Base-by-base conservation (phyloP, 2,797 vertebrate species). In the Acanthopagrus latus region DNA sequence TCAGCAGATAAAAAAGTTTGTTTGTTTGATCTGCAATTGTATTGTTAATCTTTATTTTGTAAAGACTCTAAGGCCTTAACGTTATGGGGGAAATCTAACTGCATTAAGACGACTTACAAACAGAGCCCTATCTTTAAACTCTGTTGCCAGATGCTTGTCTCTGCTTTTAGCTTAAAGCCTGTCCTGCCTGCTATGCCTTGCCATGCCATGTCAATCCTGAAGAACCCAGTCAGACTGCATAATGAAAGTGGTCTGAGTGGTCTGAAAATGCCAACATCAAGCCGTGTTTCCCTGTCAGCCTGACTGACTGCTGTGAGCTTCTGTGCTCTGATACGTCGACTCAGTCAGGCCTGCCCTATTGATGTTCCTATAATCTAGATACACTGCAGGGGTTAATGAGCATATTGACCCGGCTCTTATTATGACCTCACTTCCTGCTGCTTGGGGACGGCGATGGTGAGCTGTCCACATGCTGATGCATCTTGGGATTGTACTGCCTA, bases 341-440 rank as follows among this genome's bases (percentile, higher is more conserved):
- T 33, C 82, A 83, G 82, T 84, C 76, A 85, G 65, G 74, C 66
- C 67, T 76, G 84, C 60, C 77, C 86, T 93, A 93, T 93, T 84
- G 92, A 92, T 86, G 83, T 90, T 89, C 82, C 84, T 67, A 86
- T 93, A 87, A 93, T 94, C 87, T 85, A 82, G 77, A 87, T 74
- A 73, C 91, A 83, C 92, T 85, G 76, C 85, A 86, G 89, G 90
- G 88, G 90, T 91, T 94, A 94, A 94, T 92, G 90, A 92, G 83
- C 82, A 64, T 89, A 92, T 92, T 90, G 91, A 93, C 89, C 84
- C 0, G 33, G 66, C 72, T 82, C 76, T 91, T 81, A 88, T 91
- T 90, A 93, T 93, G 87, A 92, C 86, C 90, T 94, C 92, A 93
- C 92, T 93, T 93, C 92, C 91, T 93, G 84, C 91, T 89, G 92